Conservation (phyloP, 2,113 vertebrate species). For the Stigmatopora argus region DNA sequence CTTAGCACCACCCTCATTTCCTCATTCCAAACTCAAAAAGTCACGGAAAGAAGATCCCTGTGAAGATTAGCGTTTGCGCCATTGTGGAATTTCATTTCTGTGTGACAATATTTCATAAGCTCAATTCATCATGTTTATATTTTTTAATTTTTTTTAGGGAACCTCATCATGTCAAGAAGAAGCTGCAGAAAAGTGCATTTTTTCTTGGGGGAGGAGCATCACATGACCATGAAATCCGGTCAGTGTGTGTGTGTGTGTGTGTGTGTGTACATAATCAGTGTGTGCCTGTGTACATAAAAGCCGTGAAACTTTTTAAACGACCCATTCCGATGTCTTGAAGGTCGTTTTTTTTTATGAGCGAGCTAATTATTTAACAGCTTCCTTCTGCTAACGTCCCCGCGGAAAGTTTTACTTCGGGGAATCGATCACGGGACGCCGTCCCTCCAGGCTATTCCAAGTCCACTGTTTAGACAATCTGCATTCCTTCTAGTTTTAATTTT, state of each 20-base stretch:
- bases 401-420: background rate
- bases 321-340: background rate
- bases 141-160: too few species aligned
- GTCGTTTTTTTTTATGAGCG: background rate
- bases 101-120: too few species aligned
- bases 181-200: background rate
- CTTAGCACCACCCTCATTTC: slow-evolving; percentile 31
- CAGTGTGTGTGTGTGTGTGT: slow-evolving; percentile 10
- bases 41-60: too few species aligned
- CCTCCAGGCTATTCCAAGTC: too few species aligned
- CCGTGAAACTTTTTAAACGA: background rate
- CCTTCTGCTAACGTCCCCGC: background rate
- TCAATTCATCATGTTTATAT: background rate
- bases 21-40: background rate
- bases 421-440: background rate
- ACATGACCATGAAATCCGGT: slow-evolving; percentile 20
- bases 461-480: background rate
- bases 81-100: too few species aligned
- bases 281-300: background rate
- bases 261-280: background rate
- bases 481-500: too few species aligned
- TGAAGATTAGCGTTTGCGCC: too few species aligned
- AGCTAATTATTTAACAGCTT: background rate
- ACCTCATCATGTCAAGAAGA: too few species aligned
- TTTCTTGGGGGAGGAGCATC: background rate